These are phyloP conservation scores for Ptychadena robeensis DNA, from an alignment of 2,797 vertebrate genomes.

Conservation along the genomic window DNA sequence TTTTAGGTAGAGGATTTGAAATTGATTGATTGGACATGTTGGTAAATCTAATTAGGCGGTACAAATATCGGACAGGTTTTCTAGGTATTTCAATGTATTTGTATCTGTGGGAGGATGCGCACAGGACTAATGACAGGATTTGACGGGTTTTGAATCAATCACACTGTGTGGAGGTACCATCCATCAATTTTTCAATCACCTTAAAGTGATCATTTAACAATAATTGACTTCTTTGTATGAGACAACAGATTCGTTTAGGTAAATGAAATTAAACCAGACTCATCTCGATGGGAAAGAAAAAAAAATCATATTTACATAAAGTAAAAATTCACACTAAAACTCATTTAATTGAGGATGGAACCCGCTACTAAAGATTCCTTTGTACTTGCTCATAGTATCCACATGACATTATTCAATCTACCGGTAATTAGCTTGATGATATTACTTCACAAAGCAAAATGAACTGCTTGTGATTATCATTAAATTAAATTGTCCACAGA, in stretches of 20 bases:
- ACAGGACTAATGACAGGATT: no score
- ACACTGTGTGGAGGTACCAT: no score
- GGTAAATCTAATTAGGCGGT: no score
- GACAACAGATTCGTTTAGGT: background rate
- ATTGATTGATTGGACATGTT: no score
- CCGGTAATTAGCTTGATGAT: constrained; percentile 49
- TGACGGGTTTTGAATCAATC: no score
- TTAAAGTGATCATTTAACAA: no score
- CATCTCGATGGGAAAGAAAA: background rate
- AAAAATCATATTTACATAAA: background rate
- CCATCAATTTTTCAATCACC: no score
- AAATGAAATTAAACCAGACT: background rate
- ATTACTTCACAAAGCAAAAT: constrained; percentile 44
- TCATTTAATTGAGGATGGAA: background rate
- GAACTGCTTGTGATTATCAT: constrained; percentile 51
- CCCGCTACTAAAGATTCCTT: background rate
- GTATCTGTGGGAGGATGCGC: no score
- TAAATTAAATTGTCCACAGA: constrained; percentile 48
- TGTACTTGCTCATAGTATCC: constrained; percentile 10
- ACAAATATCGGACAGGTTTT: no score
- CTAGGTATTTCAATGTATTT: no score
- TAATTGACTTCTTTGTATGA: background rate
- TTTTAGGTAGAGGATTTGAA: no score
- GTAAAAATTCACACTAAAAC: background rate
- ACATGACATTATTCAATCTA: constrained; percentile 27